phyloP scores from a whole-genome alignment of 64 coral and sea anemone genomes.

The Platygyra sinensis region DNA sequence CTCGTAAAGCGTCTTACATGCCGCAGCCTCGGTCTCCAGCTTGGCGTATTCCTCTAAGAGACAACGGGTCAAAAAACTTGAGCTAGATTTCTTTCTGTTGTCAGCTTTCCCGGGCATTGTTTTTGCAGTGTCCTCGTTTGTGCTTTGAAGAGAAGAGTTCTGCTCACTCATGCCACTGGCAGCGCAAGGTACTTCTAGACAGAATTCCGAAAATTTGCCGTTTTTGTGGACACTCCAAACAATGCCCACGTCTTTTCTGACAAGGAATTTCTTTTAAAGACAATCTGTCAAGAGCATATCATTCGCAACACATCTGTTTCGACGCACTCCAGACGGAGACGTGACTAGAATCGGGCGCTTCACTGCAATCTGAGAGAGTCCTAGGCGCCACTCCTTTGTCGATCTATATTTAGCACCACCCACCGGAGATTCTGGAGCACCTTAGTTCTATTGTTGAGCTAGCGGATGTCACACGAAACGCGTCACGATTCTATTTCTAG shows the following conservation, averaged over 20 bases:
- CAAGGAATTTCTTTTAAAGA: not conserved
- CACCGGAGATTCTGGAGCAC: not conserved
- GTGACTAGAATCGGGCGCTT: constrained; percentile 14
- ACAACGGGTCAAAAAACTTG: constrained; percentile 19
- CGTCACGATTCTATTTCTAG: not conserved
- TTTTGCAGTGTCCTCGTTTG: not conserved
- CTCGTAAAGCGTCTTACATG: constrained; percentile 10
- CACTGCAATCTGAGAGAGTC: not conserved
- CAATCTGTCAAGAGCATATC: not conserved
- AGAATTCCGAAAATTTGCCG: not conserved
- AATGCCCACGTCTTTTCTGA: not conserved
- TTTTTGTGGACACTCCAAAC: not conserved
- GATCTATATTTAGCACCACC: constrained; percentile 25
- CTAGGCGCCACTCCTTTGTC: not conserved
- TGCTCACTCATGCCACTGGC: not conserved
- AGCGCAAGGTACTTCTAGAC: not conserved
- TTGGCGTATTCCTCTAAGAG: constrained; percentile 34
- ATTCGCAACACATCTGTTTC: not conserved
- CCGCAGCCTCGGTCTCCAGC: constrained; percentile 26
- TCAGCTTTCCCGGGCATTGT: not conserved
- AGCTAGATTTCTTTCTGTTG: constrained; percentile 19
- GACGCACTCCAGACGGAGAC: not conserved
- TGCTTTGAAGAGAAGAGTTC: not conserved
- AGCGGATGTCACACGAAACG: not conserved
- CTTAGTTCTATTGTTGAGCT: not conserved